Evolutionary conservation across 2,797 vertebrate genomes (phyloP), one percentile per base, ranked within the genome.

Genomic region (Linurgus olivaceus): DNA sequence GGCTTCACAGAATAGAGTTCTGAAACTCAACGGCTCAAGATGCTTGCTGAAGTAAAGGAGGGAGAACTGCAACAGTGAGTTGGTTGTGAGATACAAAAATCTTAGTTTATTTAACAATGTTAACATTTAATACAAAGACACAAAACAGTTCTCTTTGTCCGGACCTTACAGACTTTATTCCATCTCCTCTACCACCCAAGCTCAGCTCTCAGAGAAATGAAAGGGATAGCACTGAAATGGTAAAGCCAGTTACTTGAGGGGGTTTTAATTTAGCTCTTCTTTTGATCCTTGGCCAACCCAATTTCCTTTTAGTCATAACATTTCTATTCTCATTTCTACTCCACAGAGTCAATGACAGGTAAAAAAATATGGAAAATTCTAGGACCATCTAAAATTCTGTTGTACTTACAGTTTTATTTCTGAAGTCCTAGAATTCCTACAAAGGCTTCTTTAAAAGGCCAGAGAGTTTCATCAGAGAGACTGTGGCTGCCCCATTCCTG

Each of bases 101-200:
- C 96, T 96, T 96, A 75, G 96, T 98, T 98, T 98, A 98, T 98
- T 98, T 94, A 96, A 94, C 94, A 93, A 86, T 28, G 77, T 97
- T 97, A 97, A 93, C 81, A 59, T 82, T 95, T 96, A 94, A 97
- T 96, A 97, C 93, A 97, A 97, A 97, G 90, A 97, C 94, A 95
- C 86, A 91, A 96, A 94, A 73, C 89, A 82, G 72, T 92, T 94
- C 85, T 90, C 75, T 82, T 59, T 47, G 57, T 74, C 83, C n/a
- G 15, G 85, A 88, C 93, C 89, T 71, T 13, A 86, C 76, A 73
- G 68, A 59, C 72, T 70, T 55, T 24, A 94, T 89, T 66, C 66
- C 37, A 11, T 45, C 86, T 94, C 67, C 62, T 83, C 79, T 25
- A 29, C 47, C 29, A 62, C 72, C 81, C 88, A 71, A 63, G 58